Evolutionary conservation across 2,113 vertebrate species (phyloP).

Genomic region (Sphaerodactylus townsendi): DNA sequence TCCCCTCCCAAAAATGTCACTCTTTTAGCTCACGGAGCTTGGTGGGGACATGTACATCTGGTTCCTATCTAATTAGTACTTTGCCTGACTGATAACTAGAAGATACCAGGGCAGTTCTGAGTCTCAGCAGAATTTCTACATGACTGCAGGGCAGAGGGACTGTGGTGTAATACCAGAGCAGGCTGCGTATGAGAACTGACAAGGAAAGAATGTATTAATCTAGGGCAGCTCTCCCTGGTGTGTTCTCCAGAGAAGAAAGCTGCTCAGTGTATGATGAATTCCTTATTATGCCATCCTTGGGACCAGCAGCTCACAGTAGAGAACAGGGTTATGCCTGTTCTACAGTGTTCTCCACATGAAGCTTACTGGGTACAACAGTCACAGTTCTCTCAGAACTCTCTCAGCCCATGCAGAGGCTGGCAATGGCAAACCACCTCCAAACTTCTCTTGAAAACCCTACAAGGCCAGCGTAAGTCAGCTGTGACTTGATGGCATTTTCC

Average conservation of each 20-base stretch:
- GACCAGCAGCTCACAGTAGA: no score
- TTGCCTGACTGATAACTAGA: neutral
- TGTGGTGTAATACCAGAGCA: neutral
- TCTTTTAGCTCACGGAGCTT: neutral
- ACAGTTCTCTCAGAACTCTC: no score
- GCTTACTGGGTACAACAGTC: no score
- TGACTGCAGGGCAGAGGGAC: neutral
- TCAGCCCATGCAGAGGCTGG: no score
- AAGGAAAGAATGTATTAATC: no score
- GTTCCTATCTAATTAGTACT: neutral
- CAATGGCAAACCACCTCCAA: no score
- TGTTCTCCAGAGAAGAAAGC: neutral
- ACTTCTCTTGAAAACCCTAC: no score
- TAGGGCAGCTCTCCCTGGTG: neutral
- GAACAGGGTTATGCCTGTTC: neutral
- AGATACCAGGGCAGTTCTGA: neutral
- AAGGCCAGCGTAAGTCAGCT: no score
- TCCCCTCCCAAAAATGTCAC: neutral
- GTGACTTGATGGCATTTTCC: no score
- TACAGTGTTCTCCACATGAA: neutral
- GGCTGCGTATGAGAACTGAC: neutral
- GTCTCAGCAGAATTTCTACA: neutral
- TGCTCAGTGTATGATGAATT: neutral
- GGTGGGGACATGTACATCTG: neutral
- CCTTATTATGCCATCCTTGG: neutral